These are phyloP conservation scores for Burhinus bistriatus DNA, from an alignment of 2,113 vertebrate species.

Conservation along the genomic window DNA sequence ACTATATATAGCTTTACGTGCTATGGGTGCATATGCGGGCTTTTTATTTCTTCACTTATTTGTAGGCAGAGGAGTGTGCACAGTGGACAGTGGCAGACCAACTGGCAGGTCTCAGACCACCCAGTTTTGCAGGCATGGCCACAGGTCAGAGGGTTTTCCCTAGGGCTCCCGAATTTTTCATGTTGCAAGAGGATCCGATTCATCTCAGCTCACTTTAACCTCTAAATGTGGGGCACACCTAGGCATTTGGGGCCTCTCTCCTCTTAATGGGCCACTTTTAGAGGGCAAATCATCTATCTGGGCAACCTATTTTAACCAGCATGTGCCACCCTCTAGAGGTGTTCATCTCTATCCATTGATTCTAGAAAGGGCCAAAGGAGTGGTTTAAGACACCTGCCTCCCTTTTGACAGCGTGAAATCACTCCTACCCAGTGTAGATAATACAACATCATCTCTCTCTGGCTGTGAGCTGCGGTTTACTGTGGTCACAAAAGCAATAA, in stretches of 20 bases:
- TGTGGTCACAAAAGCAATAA: neutral
- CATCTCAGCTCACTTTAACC: neutral
- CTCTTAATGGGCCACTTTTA: neutral
- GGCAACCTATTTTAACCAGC: neutral
- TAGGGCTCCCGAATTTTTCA: neutral
- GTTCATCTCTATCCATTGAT: neutral
- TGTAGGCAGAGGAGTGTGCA: neutral
- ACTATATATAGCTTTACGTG: neutral
- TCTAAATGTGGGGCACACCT: neutral
- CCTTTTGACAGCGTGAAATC: neutral
- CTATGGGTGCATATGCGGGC: accelerated
- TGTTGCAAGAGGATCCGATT: neutral
- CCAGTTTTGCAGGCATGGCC: neutral
- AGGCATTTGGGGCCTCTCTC: neutral
- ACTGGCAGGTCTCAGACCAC: neutral
- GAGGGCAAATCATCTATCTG: neutral
- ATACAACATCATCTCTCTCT: neutral
- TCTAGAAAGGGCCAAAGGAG: neutral
- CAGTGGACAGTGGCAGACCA: accelerated
- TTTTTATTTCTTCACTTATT: neutral
- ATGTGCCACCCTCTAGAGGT: neutral
- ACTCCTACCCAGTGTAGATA: neutral
- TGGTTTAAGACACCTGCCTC: neutral
- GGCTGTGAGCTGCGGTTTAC: neutral
- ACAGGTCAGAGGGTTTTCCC: neutral